Conservation (phyloP, 2,888 invertebrate genomes). For the Lathronympha strigana region DNA sequence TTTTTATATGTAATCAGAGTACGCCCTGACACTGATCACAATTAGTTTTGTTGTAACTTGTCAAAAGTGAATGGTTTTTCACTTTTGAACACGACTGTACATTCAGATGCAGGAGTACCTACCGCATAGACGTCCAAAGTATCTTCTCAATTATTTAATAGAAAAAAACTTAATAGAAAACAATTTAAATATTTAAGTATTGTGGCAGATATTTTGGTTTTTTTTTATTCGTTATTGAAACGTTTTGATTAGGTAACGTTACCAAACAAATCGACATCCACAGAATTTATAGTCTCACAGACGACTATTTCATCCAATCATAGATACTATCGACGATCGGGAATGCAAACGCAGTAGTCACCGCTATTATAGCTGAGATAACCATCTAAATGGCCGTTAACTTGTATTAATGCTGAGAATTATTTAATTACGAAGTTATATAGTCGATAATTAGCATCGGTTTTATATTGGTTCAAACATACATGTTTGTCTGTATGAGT, state of each 20-base stretch:
- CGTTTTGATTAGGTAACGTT: slow-evolving; percentile 77
- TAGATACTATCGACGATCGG: slow-evolving; percentile 23
- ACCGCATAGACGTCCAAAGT: too few species aligned
- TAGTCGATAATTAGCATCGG: slow-evolving; percentile 33
- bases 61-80: too few species aligned
- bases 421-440: slow-evolving; percentile 31
- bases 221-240: too few species aligned
- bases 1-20: too few species aligned
- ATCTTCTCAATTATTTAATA: too few species aligned
- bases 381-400: slow-evolving; percentile 32
- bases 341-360: slow-evolving; percentile 17
- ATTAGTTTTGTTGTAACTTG: too few species aligned
- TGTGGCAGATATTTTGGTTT: too few species aligned
- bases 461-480: slow-evolving; percentile 44
- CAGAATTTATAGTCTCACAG: slow-evolving; percentile 32
- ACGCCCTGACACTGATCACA: too few species aligned
- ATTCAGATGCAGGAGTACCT: too few species aligned
- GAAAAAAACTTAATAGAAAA: too few species aligned
- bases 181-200: too few species aligned
- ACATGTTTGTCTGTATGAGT: slow-evolving; percentile 52
- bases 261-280: slow-evolving; percentile 47
- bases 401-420: slow-evolving; percentile 22
- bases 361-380: slow-evolving; percentile 34
- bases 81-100: too few species aligned
- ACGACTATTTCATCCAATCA: slow-evolving; percentile 38